phyloP scores from a whole-genome alignment of 2,113 vertebrate genomes.

The Noturus placidus region DNA sequence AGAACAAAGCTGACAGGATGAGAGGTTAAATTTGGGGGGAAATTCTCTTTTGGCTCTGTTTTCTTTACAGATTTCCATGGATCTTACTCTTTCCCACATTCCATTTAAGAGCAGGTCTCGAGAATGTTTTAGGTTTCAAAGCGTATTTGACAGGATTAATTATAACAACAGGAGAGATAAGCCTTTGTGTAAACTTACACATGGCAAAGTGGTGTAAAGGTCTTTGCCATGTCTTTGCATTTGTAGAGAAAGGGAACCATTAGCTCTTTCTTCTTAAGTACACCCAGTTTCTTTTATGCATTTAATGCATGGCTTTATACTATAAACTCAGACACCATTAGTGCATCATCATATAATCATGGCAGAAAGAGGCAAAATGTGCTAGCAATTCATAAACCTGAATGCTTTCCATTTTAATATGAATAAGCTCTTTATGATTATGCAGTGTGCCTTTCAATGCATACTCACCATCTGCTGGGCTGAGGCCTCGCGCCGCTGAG shows the following conservation, averaged over 20 bases:
- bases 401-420: not conserved
- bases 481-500: conserved; percentile 91
- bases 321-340: conserved; percentile 32
- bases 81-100: conserved; percentile 34
- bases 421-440: not conserved
- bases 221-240: conserved; percentile 29
- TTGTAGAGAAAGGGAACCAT: conserved; percentile 54
- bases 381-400: not conserved
- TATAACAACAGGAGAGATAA: conserved; percentile 36
- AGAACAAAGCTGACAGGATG: conserved; percentile 50
- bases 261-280: conserved; percentile 36
- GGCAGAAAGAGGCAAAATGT: conserved; percentile 13
- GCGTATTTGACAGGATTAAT: conserved; percentile 36
- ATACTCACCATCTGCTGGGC: conserved; percentile 88
- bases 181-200: conserved; percentile 43
- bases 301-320: conserved; percentile 40
- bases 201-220: conserved; percentile 40
- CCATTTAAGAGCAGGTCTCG: conserved; percentile 8
- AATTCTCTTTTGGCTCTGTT: conserved; percentile 35
- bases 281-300: conserved; percentile 41
- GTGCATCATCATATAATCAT: not conserved
- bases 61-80: conserved; percentile 53
- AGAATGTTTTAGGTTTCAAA: conserved; percentile 43
- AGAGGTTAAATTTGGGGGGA: conserved; percentile 46
- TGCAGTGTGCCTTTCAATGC: not conserved